Conservation (phyloP, 2,888 invertebrate genomes). For the Tenthredo distinguenda region DNA sequence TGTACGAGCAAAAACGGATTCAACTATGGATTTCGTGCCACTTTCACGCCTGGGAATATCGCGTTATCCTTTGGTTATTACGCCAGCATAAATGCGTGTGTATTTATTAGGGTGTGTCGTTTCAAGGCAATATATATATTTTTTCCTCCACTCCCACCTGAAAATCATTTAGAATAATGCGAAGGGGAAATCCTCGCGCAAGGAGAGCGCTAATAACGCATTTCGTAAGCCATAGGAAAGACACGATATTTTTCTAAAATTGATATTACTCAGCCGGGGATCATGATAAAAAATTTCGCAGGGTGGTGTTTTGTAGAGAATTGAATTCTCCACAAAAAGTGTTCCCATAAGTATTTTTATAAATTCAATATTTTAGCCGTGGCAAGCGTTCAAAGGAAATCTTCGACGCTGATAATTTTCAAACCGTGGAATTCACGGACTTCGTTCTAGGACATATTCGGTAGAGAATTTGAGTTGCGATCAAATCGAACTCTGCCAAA, state of each 20-base stretch:
- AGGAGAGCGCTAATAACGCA: background rate
- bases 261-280: background rate
- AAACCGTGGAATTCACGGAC: background rate
- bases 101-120: conserved; percentile 2
- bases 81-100: background rate
- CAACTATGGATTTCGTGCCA: conserved; percentile 18
- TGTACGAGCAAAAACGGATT: conserved; percentile 22
- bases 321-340: background rate
- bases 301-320: background rate
- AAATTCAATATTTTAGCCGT: background rate
- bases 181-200: background rate
- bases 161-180: background rate
- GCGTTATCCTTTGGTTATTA: background rate
- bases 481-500: background rate
- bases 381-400: background rate
- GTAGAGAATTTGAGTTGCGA: background rate
- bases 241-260: background rate
- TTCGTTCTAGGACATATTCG: background rate
- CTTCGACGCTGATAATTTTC: background rate
- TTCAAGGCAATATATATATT: background rate
- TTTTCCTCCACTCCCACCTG: background rate
- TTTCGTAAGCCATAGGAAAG: background rate
- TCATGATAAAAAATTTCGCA: background rate
- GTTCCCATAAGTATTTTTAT: background rate
- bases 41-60: conserved; percentile 9